These are phyloP conservation scores for Neuroterus valhalla DNA, from an alignment of 1,140 invertebrate species.

Conservation along the genomic window DNA sequence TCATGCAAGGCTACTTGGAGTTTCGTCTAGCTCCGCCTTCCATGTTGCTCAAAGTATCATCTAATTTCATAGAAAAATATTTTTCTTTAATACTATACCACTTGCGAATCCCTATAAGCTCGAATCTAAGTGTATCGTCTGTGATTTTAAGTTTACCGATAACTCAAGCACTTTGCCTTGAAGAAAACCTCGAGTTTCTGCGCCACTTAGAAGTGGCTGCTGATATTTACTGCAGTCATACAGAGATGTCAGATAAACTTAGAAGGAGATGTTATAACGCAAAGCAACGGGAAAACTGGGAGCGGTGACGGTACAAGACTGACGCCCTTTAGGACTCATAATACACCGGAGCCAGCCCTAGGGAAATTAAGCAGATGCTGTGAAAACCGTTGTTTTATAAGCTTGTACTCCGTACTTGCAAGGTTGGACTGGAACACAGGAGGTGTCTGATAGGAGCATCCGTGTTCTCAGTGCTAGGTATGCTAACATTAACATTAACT, in stretches of 20 bases:
- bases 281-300: slow-evolving; percentile 34
- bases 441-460: slow-evolving; percentile 53
- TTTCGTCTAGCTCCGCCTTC: no score
- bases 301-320: slow-evolving; percentile 36
- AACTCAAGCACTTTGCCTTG: no score
- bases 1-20: no score
- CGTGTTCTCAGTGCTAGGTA: slow-evolving; percentile 41
- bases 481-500: slow-evolving; percentile 55
- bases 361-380: slow-evolving; percentile 62
- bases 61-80: no score
- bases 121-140: no score
- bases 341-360: slow-evolving; percentile 54
- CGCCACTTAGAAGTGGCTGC: background rate
- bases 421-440: slow-evolving; percentile 44
- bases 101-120: background rate
- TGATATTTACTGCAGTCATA: no score
- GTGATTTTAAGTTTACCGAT: no score
- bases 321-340: slow-evolving; percentile 55
- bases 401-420: slow-evolving; percentile 50
- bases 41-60: no score
- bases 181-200: no score
- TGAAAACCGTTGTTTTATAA: slow-evolving; percentile 62
- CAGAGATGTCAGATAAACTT: background rate
- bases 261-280: slow-evolving; percentile 4
- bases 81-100: background rate